Conservation (phyloP, 2,113 vertebrate species). For the Hydrochoerus hydrochaeris region DNA sequence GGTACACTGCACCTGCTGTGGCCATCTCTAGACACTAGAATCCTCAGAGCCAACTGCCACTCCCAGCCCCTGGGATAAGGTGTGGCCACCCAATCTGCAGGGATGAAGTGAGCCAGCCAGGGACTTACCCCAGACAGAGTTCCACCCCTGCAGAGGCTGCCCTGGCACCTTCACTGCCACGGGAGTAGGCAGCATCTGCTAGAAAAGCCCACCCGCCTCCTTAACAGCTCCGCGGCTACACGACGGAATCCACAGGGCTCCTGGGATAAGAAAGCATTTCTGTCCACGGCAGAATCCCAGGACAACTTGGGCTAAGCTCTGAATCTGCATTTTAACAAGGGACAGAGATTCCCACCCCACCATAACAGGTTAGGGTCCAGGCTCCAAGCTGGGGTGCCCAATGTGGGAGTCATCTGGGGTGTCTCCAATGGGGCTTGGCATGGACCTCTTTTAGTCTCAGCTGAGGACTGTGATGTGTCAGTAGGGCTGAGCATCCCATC, state of each 20-base stretch:
- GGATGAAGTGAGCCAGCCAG: too few species aligned
- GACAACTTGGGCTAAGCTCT: background rate
- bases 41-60: background rate
- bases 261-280: too few species aligned
- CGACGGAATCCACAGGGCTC: rapidly evolving
- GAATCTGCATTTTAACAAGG: background rate
- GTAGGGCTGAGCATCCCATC: background rate
- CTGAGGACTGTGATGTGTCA: background rate
- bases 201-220: background rate
- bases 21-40: background rate
- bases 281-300: background rate
- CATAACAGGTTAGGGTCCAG: background rate
- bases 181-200: background rate
- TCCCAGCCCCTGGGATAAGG: background rate
- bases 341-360: background rate
- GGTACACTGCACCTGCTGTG: background rate
- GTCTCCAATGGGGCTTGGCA: background rate
- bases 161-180: background rate
- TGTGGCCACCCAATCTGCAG: background rate
- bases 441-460: background rate
- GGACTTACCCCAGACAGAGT: background rate
- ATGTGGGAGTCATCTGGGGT: background rate
- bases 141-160: rapidly evolving
- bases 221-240: background rate
- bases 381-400: background rate